Evolutionary conservation across 2,888 invertebrate species (phyloP).

Genomic region (Coleophora deauratella): DNA sequence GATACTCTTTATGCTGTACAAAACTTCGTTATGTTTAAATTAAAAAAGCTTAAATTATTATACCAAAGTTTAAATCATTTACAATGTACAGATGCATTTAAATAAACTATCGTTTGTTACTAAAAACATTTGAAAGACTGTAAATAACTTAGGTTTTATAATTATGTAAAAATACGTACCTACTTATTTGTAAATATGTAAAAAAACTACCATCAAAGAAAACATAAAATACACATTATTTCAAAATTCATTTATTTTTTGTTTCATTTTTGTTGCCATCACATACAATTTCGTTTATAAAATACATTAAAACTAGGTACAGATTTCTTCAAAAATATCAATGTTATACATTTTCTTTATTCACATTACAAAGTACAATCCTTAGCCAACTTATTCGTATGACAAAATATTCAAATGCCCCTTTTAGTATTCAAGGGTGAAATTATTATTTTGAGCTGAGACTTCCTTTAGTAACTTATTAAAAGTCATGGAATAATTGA

Average conservation of each 20-base stretch:
- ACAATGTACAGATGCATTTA: constrained; percentile 63
- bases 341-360: too few relatives aligned
- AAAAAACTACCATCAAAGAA: constrained; percentile 41
- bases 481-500: constrained; percentile 5
- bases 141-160: constrained; percentile 46
- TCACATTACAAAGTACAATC: too few relatives aligned
- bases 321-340: too few relatives aligned
- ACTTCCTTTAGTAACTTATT: constrained; percentile 1
- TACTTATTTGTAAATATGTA: constrained; percentile 55
- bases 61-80: constrained; percentile 68
- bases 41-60: constrained; percentile 43
- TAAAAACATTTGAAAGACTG: constrained; percentile 42
- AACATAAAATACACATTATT: constrained; percentile 61
- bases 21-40: constrained; percentile 12
- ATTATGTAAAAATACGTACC: constrained; percentile 28
- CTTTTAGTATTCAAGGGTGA: not conserved
- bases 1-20: constrained; percentile 1
- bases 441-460: not conserved
- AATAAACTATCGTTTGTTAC: constrained; percentile 38
- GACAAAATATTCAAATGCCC: not conserved
- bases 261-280: constrained; percentile 55
- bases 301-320: too few relatives aligned
- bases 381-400: too few relatives aligned
- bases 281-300: constrained; percentile 14
- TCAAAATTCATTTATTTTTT: constrained; percentile 65